Conservation (phyloP, 2,797 vertebrate genomes). For the Sphenodon punctatus region DNA sequence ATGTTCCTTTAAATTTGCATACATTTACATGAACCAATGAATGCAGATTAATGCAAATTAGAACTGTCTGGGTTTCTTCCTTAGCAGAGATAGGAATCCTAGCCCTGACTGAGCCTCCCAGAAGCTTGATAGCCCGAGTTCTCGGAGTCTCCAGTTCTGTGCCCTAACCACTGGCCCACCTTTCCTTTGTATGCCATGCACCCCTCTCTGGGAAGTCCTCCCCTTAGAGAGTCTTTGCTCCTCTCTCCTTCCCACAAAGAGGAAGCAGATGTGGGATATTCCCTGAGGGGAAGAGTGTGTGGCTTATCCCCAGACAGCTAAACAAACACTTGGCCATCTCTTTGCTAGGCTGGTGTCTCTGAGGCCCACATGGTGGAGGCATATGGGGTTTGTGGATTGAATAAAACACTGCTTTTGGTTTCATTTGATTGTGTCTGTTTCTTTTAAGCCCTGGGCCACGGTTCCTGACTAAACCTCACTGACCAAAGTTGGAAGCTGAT, state of each 20-base stretch:
- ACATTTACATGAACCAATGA: too few relatives aligned
- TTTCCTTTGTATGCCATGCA: too few relatives aligned
- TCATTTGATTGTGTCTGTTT: neutral
- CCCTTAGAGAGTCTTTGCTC: neutral
- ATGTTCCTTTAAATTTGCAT: too few relatives aligned
- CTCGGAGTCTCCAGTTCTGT: too few relatives aligned
- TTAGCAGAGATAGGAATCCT: too few relatives aligned
- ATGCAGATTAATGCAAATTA: too few relatives aligned
- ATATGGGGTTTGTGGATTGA: neutral
- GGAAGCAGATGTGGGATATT: neutral
- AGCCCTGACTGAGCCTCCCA: too few relatives aligned
- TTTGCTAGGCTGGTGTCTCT: neutral
- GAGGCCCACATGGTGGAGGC: neutral
- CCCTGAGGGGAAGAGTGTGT: neutral
- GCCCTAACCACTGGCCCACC: too few relatives aligned
- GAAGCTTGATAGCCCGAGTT: too few relatives aligned
- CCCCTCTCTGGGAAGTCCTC: fast-evolving
- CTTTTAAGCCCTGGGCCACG: neutral
- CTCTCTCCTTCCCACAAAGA: fast-evolving
- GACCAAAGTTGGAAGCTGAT: slow-evolving; percentile 41
- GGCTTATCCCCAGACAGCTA: slow-evolving; percentile 7
- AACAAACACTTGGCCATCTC: neutral
- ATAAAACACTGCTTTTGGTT: neutral
- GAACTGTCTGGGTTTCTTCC: too few relatives aligned
- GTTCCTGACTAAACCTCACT: neutral